Conservation (phyloP, 2,888 invertebrate species). For the Anorthoa munda region DNA sequence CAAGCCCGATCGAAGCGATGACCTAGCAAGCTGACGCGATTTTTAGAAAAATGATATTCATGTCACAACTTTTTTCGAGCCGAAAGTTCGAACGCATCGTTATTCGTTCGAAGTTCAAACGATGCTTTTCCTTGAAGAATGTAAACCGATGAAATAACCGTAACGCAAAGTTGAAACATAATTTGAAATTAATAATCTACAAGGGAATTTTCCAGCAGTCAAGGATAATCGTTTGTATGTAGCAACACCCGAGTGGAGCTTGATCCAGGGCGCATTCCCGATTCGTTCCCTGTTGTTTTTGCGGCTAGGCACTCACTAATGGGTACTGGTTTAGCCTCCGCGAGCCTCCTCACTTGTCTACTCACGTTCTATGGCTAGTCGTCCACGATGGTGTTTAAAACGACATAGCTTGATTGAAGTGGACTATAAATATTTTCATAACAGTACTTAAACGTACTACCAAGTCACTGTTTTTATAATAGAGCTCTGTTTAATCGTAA, state of each 20-base stretch:
- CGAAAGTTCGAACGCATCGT: not conserved
- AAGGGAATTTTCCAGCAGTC: slow-evolving; percentile 49
- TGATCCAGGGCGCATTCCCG: slow-evolving; percentile 88
- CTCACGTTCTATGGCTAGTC: slow-evolving; percentile 60
- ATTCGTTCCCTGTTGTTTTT: slow-evolving; percentile 91
- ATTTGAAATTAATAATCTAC: slow-evolving; percentile 22
- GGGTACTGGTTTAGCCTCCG: slow-evolving; percentile 86
- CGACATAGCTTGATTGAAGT: slow-evolving; percentile 60
- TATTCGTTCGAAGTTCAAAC: not conserved
- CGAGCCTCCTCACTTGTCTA: slow-evolving; percentile 68
- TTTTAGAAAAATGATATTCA: slow-evolving; percentile 19
- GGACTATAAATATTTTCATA: slow-evolving; percentile 59
- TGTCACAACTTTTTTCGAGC: slow-evolving; percentile 1
- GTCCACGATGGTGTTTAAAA: slow-evolving; percentile 63
- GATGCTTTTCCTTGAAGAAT: not conserved
- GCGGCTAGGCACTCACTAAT: slow-evolving; percentile 87
- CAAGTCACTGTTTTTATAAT: slow-evolving; percentile 27
- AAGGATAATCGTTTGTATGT: slow-evolving; percentile 69
- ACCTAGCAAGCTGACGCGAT: slow-evolving; percentile 6
- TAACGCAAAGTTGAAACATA: slow-evolving; percentile 1
- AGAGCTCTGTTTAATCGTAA: slow-evolving; percentile 2
- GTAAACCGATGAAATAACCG: slow-evolving; percentile 6
- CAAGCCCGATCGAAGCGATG: not conserved
- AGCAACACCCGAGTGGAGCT: slow-evolving; percentile 78
- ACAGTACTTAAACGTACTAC: slow-evolving; percentile 45